phyloP scores from a whole-genome alignment of 2,888 invertebrate species.

The Nemotelus pantherinus region DNA sequence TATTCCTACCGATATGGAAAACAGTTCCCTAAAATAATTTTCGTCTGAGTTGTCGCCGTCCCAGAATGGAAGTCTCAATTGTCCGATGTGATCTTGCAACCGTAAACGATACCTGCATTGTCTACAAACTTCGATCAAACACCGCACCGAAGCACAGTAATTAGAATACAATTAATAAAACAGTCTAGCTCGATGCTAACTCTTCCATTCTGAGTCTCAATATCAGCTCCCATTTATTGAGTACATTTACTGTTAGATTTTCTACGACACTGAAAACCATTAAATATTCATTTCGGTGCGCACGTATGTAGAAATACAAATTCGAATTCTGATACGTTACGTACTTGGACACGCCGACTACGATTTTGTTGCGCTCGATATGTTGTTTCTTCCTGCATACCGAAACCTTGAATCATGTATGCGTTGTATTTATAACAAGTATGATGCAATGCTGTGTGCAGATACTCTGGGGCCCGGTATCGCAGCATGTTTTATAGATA shows the following conservation, averaged over 20 bases:
- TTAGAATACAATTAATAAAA: slow-evolving; percentile 37
- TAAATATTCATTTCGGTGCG: slow-evolving; percentile 30
- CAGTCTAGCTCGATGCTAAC: slow-evolving; percentile 1
- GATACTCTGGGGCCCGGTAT: not conserved
- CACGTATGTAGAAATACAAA: slow-evolving; percentile 15
- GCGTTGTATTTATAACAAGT: slow-evolving; percentile 17
- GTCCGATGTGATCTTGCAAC: not conserved
- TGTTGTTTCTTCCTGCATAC: slow-evolving; percentile 64
- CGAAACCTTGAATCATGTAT: slow-evolving; percentile 64
- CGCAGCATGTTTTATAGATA: slow-evolving; percentile 11
- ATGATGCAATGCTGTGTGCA: slow-evolving; percentile 24
- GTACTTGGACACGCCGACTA: not conserved
- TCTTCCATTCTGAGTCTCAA: not conserved
- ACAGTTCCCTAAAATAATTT: not conserved
- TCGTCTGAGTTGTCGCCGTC: not conserved
- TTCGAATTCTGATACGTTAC: slow-evolving; percentile 1
- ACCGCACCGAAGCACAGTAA: slow-evolving; percentile 4
- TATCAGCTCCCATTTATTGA: not conserved
- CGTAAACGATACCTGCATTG: slow-evolving; percentile 2
- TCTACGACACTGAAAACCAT: slow-evolving; percentile 33
- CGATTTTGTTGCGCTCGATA: not conserved
- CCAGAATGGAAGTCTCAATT: not conserved
- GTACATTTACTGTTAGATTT: slow-evolving; percentile 31
- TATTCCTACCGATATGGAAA: not conserved
- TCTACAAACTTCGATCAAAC: not conserved